Evolutionary conservation across 2,888 invertebrate species (phyloP).

Genomic region (Ornithoptera priamus): DNA sequence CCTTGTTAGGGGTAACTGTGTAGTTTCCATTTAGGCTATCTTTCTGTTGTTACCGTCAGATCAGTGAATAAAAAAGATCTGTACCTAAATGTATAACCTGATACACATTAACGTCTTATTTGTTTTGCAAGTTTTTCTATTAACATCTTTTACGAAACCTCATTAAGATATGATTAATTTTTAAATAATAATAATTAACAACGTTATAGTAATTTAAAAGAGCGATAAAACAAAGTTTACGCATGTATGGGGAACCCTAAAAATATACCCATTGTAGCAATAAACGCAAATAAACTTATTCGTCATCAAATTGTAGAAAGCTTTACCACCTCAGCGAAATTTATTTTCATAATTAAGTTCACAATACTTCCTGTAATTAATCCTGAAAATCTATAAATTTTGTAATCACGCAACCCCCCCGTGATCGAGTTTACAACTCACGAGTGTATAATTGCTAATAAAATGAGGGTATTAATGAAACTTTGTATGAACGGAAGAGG

Average conservation of each 20-base stretch:
- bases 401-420: slow-evolving; percentile 17
- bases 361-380: slow-evolving; percentile 21
- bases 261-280: not conserved
- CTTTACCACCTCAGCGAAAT: slow-evolving; percentile 15
- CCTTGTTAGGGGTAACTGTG: no score
- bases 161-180: no score
- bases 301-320: slow-evolving; percentile 22
- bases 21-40: no score
- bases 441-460: slow-evolving; percentile 20
- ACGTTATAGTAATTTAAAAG: no score
- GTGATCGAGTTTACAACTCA: slow-evolving; percentile 11
- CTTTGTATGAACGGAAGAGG: slow-evolving; percentile 7
- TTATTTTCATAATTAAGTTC: slow-evolving; percentile 26
- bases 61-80: no score
- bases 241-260: not conserved
- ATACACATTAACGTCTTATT: no score
- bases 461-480: slow-evolving; percentile 20
- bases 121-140: no score
- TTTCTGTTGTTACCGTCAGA: no score
- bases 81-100: no score
- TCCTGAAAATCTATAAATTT: slow-evolving; percentile 27
- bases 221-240: no score
- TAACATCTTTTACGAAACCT: no score
- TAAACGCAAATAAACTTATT: slow-evolving; percentile 15
- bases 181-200: no score